Evolutionary conservation across 2,888 invertebrate species (phyloP), one percentile per base, ranked within the genome.

Genomic region (Callinectes sapidus): DNA sequence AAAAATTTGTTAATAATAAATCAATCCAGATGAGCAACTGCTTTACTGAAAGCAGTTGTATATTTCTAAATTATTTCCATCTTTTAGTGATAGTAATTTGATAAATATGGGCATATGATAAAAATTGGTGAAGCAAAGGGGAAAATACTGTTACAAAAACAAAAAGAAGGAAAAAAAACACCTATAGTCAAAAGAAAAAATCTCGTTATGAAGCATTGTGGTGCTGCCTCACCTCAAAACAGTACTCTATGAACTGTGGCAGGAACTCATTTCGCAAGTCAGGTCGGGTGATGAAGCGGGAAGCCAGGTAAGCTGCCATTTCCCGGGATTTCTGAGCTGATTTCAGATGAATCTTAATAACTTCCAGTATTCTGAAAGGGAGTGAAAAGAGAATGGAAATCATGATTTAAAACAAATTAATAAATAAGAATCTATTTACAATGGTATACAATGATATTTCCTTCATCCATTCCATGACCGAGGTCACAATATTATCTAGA

Each of bases 221-320:
- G 6, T 48, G 81, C 3, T 81, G 13, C 71, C 91, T 92, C 71
- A 94, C 94, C 91, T 91, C 54, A 90, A 94, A 89, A 66, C 92
- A 93, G 48, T 92, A 91, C 14, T 90, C 87, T n/a, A 95, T 88
- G 81, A 95, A 93, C n/a, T 35, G 77, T 77, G 92, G 94, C 28
- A 95, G 93, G 88, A 94, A 94, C 66, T 54, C 86, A 23, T 89
- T 90, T 92, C 96, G 96, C 48, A 96, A 96, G 95, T 96, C 96
- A 6, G 96, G 97, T 96, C 98, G 97, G 89, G 98, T 97, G 77
- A 99, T 97, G 96, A 98, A 99, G 95, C 97, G 97, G 13, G 98
- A 97, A 91, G 98, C 97, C 94, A 99, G 96, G 96, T 97, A 98
- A 77, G 98, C 98, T 95, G 98, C 98, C 91, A 98, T 98, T 95